Evolutionary conservation across 2,888 invertebrate species (phyloP), one percentile per base, ranked within the genome.

Genomic region (Temnothorax rugatulus): DNA sequence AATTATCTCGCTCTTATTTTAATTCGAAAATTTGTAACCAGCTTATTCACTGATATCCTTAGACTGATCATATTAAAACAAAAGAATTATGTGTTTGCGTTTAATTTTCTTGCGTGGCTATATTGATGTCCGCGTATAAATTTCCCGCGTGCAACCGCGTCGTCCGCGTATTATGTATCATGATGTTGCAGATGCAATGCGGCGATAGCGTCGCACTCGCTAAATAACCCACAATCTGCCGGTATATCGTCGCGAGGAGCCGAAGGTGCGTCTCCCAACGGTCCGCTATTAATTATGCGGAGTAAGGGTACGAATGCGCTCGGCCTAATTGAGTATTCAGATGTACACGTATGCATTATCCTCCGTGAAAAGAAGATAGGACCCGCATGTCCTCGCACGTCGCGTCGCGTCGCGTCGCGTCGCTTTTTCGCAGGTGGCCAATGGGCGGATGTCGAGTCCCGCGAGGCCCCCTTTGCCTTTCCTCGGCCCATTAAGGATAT

Each of bases 381-480:
- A 89, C 92, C 92, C 92, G 92, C 92, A 92, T 91, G 79, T 92
- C 87, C 87, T 88, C 86, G 64, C 64, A 41, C 64, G 86, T 79
- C 74, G 77, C 64, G 86, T 79, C 74, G 77, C 82, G 86, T 79
- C 74, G 77, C 64, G 86, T 79, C 74, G 77, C 64, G 86, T 79
- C 74, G 77, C 82, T 87, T 91, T 89, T 88, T 90, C 89, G 92
- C 92, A 92, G 92, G 90, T 92, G 92, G 88, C 83, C 86, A 25
- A 41, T 21, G 76, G 83, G 86, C 90, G 90, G 90, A 91, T 90
- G 88, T 87, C 87, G 88, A 88, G 88, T 68, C 54, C 44, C 66
- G 89, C 63, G 85, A 11, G 11, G 68, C 61, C 63, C 85, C 52
- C 4, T 29, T 29, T 66, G 76, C 54, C 59, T 47, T 44, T 41